Evolutionary conservation across 1,140 invertebrate genomes (phyloP).

Genomic region (Drosophila serrata): DNA sequence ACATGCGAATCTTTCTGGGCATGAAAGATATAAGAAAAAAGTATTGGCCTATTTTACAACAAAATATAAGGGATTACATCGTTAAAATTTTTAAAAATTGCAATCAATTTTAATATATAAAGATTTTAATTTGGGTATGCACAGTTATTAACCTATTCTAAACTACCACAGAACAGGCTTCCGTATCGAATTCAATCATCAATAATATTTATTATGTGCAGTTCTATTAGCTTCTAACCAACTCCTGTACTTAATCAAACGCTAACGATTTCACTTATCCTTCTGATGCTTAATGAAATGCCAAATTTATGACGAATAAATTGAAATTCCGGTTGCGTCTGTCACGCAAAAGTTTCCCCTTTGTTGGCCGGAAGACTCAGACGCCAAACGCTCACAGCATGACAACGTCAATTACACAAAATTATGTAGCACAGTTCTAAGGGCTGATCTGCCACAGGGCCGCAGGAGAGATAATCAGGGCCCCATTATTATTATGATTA

Average conservation of each 20-base stretch:
- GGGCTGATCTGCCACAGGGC: conserved; percentile 21
- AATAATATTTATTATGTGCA: neutral
- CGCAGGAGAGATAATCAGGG: conserved; percentile 24
- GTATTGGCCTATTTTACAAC: too few relatives aligned
- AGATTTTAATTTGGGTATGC: too few relatives aligned
- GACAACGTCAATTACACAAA: conserved; percentile 39
- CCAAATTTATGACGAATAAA: conserved; percentile 48
- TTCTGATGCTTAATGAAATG: conserved; percentile 53
- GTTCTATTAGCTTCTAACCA: conserved; percentile 56
- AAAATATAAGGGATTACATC: too few relatives aligned
- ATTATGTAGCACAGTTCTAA: conserved; percentile 28
- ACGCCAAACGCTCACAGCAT: neutral
- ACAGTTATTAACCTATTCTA: too few relatives aligned
- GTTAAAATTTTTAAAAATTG: too few relatives aligned
- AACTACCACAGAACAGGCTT: too few relatives aligned
- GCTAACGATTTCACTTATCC: neutral
- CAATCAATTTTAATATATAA: too few relatives aligned
- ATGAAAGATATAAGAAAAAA: too few relatives aligned
- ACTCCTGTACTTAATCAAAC: neutral
- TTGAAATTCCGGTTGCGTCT: conserved; percentile 43
- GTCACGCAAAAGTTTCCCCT: neutral
- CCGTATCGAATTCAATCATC: too few relatives aligned
- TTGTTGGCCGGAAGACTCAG: neutral
- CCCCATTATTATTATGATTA: conserved; percentile 43
- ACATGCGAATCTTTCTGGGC: too few relatives aligned